Evolutionary conservation across 2,113 vertebrate species (phyloP), one percentile per base, ranked within the genome.

Genomic region (Picathartes gymnocephalus): DNA sequence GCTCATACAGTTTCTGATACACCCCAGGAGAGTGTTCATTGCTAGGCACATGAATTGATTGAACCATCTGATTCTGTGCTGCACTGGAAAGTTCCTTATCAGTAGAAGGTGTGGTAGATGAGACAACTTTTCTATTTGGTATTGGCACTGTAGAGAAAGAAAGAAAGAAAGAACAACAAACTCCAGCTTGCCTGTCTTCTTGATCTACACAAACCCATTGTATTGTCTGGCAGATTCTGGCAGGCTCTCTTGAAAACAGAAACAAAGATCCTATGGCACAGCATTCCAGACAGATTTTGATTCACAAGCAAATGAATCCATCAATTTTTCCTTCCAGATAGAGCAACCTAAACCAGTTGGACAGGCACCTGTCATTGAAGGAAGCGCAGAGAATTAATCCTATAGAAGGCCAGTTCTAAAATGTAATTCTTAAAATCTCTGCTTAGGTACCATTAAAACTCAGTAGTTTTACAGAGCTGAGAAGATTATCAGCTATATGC

Each of bases 1-100:
- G 96, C 60, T 98, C 96, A 7, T 84, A 97, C 39, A 97, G 88
- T 37, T 96, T 97, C 81, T 97, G 96, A 71, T 96, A 96, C 4
- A 72, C 85, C 48, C 88, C 89, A 37, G 98, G 96, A 91, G 97
- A 97, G 48, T 89, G 94, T 1, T 97, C 93, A 68, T 85, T 95
- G 76, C 92, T 96, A 86, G 97, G 97, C 56, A 96, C 90, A 40
- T 62, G 74, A 31, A 93, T 8, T 27, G 97, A 82, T 18, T 87
- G 94, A 62, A 78, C 51, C 54, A 57, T 13, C 51, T 89, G 88
- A 44, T 77, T 87, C 35, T 96, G 91, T 39, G 47, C 79, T 62
- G n/a, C 48, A 48, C 50, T 89, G 74, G 44, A 37, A 85, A 84
- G 70, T 11, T 92, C 90, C 60, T 61, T 85, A 66, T 94, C 92